phyloP scores from a whole-genome alignment of 2,113 vertebrate species.

The Alouatta palliata region DNA sequence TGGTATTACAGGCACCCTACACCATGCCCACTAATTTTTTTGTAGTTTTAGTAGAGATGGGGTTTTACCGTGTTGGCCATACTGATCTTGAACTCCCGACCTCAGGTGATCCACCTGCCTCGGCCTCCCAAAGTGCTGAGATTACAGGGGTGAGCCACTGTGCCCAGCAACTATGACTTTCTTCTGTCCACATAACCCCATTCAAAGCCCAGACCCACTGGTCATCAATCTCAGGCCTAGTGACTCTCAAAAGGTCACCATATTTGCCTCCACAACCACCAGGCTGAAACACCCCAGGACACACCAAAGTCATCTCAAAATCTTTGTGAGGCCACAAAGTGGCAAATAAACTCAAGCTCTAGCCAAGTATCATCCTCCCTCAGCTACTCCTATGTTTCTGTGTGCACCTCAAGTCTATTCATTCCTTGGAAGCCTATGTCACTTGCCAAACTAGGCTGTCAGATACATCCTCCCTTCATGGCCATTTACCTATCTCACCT shows the following conservation, averaged over 20 bases:
- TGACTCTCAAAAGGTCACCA: not conserved
- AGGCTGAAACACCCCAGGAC: not conserved
- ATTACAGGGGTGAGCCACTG: too few species aligned
- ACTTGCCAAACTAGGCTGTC: not conserved
- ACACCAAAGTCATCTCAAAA: not conserved
- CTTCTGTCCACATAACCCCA: not conserved
- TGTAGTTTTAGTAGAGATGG: too few species aligned
- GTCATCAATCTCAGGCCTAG: not conserved
- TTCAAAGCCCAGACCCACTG: not conserved
- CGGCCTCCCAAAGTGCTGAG: too few species aligned
- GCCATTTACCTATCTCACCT: not conserved
- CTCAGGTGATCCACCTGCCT: too few species aligned
- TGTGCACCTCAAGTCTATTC: not conserved
- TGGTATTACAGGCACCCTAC: too few species aligned
- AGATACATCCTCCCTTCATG: not conserved
- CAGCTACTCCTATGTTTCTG: not conserved
- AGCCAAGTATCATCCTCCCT: not conserved
- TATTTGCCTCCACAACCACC: not conserved
- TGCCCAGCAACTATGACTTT: too few species aligned
- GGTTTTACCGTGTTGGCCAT: too few species aligned
- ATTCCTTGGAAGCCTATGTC: not conserved
- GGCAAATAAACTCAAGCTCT: not conserved
- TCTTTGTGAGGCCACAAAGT: not conserved
- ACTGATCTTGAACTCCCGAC: too few species aligned
- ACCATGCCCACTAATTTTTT: too few species aligned